These are phyloP conservation scores for Hippocampus comes DNA, from an alignment of 2,113 vertebrate species.

Conservation along the genomic window DNA sequence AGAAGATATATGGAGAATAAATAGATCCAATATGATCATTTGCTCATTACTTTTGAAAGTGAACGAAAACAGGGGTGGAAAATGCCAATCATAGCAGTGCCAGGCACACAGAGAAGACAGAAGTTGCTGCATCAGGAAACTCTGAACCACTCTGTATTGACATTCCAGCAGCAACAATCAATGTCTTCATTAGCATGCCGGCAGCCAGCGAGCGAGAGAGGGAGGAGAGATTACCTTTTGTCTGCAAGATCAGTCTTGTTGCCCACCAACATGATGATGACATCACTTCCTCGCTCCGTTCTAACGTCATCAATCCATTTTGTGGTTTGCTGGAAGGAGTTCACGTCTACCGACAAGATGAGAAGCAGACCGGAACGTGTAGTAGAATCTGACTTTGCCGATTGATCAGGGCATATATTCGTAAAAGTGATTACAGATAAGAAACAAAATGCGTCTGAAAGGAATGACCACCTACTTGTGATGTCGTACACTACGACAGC, in stretches of 20 bases:
- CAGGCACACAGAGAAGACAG: constrained; percentile 6
- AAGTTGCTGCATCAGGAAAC: constrained; percentile 14
- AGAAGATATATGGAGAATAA: not conserved
- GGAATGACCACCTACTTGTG: constrained; percentile 87
- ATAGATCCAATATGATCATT: not conserved
- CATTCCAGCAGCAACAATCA: constrained; percentile 32
- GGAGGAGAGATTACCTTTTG: constrained; percentile 81
- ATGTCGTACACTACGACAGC: constrained; percentile 99
- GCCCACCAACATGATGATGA: constrained; percentile 99
- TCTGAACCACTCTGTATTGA: constrained; percentile 21
- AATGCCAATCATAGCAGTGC: constrained; percentile 7
- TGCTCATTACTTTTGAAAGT: not conserved
- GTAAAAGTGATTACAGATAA: not conserved
- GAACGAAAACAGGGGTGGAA: not conserved
- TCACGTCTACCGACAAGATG: constrained; percentile 79
- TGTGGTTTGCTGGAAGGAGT: constrained; percentile 99
- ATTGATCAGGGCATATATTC: constrained; percentile 7
- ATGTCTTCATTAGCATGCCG: constrained; percentile 40
- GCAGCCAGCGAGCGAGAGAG: constrained; percentile 1
- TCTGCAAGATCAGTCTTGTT: constrained; percentile 99
- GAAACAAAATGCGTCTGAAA: not conserved
- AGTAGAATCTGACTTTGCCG: not conserved
- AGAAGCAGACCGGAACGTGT: not conserved
- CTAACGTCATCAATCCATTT: constrained; percentile 99
- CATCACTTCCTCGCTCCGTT: constrained; percentile 96